Base-by-base conservation (phyloP, 2,113 vertebrate species). In the Parus major region DNA sequence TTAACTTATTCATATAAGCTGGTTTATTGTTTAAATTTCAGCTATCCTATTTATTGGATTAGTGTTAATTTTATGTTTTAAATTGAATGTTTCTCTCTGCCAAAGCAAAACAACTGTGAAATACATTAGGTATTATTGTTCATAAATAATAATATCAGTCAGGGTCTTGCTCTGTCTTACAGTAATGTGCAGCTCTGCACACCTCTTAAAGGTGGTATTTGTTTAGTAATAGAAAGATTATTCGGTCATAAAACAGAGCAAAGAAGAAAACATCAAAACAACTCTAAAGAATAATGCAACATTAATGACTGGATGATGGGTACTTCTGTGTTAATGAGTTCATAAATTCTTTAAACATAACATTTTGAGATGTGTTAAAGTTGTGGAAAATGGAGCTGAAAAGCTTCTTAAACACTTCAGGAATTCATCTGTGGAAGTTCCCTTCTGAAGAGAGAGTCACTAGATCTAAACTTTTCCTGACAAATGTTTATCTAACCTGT, bases 401-500 rank as follows among this genome's bases (percentile, higher is more conserved):
- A 95, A 88, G 8, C n/a, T 69, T 92, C 31, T 27, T 33, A 92
- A 80, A 46, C 18, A 47, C 47, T 86, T 93, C 47, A 86, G 36
- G 64, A 92, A 95, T 90, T 73, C 24, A 47, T 72, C 56, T 81
- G 60, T 59, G 41, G 8, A 87, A 82, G 75, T 41, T 66, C 2
- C 17, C 39, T 81, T 42, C 35, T 81, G 60, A 86, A 78, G 60
- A 92, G 47, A 83, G 19, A 50, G 47, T 93, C 56, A 77, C 33
- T 80, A 27, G 47, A 35, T 63, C 63, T 88, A 92, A 94, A 82
- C 39, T 71, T 39, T 66, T 94, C 47, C 33, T 78, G 79, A 63
- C 82, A 97, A 76, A 90, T 90, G 71, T 96, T 96, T 92, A 86
- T 78, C 91, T 90, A 90, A 83, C 44, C 29, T 83, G 33, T 44